Evolutionary conservation across 2,113 vertebrate genomes (phyloP).

Genomic region (Odocoileus hemionus): DNA sequence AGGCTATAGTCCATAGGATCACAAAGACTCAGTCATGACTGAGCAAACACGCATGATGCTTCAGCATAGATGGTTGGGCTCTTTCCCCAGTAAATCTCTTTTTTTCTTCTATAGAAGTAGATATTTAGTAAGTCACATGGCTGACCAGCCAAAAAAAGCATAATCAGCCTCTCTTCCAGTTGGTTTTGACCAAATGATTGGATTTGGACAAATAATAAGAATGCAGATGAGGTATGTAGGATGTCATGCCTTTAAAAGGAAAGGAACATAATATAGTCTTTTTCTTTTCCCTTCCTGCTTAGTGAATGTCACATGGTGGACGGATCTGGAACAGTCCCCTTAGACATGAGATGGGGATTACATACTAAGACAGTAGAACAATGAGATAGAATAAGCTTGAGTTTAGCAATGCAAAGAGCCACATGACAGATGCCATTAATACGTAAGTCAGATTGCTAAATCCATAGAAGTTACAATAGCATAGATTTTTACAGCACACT

Average conservation of each 20-base stretch:
- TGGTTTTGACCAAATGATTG: background rate
- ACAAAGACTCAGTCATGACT: background rate
- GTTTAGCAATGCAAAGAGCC: background rate
- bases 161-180: background rate
- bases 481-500: background rate
- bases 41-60: accelerated
- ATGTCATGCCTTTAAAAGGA: background rate
- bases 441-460: background rate
- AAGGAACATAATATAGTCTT: background rate
- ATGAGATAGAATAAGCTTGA: background rate
- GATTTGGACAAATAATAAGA: background rate
- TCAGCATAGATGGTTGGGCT: background rate
- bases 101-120: background rate
- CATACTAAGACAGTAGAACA: background rate
- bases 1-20: background rate
- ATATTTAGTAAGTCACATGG: background rate
- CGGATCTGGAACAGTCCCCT: background rate
- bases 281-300: background rate
- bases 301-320: background rate
- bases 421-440: background rate
- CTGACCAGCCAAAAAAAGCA: background rate
- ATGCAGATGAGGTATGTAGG: background rate
- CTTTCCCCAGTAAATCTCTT: background rate
- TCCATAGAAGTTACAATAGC: background rate
- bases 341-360: background rate